Conservation (phyloP, 2,797 vertebrate species). For the Pipistrellus pipistrellus region DNA sequence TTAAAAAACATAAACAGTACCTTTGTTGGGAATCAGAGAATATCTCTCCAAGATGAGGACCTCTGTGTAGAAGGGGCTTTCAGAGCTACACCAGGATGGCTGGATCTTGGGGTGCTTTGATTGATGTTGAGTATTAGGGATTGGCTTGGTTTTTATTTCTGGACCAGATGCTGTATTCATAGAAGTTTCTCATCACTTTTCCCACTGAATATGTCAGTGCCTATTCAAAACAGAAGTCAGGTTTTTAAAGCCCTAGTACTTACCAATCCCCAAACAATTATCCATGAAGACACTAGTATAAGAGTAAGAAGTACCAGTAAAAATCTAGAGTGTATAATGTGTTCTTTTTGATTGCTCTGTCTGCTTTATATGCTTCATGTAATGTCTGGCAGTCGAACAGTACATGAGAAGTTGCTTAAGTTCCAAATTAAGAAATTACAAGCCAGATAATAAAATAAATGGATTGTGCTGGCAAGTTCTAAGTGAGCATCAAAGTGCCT, state of each 20-base stretch:
- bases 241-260: neutral
- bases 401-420: slow-evolving; percentile 22
- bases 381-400: slow-evolving; percentile 52
- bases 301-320: neutral
- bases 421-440: slow-evolving; percentile 75
- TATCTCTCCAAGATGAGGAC: neutral
- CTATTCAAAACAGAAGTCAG: neutral
- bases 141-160: slow-evolving; percentile 2
- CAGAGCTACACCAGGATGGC: neutral
- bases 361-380: neutral
- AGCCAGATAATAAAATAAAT: slow-evolving; percentile 74
- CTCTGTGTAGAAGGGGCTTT: neutral
- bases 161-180: neutral
- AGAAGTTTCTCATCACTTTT: neutral
- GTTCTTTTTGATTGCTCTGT: slow-evolving; percentile 59
- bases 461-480: slow-evolving; percentile 45
- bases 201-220: neutral
- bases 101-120: neutral
- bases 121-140: neutral
- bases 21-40: neutral
- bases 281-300: neutral
- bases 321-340: neutral
- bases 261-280: neutral
- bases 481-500: slow-evolving; percentile 27
- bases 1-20: neutral